Evolutionary conservation across 2,888 invertebrate genomes (phyloP), one percentile per base, ranked within the genome.

Genomic region (Drosophila villosipedis): DNA sequence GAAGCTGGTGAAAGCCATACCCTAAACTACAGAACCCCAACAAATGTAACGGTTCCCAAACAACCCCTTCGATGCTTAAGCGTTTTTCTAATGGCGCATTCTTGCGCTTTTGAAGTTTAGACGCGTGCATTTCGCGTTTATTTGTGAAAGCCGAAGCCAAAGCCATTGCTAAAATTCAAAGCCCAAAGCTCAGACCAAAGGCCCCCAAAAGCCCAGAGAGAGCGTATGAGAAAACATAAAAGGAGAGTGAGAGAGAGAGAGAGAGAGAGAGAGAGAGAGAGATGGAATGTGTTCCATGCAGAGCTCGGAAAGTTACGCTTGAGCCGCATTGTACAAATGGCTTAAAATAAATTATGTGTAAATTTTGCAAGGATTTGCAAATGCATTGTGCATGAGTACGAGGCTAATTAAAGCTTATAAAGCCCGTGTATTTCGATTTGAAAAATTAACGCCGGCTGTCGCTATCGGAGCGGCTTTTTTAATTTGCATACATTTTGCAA

Each of bases 61-160:
- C 49, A 55, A 47, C 31, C 61, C 52, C 30, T 41, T 52, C 62
- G 52, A 41, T 62, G 57, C 50, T 58, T 63, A 54, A 74, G 62
- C 50, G 67, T 52, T 62, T 53, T 72, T 41, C 72, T 72, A 79
- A 79, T 72, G 67, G 64, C 28, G 67, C 64, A 73, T 76, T 79
- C 73, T 52, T 80, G 83, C 74, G 71, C 77, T 86, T 85, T 89
- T 85, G 76, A 89, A 89, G 86, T 85, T 85, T 83, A 66, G 80
- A 82, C 72, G 89, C 82, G 89, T 85, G 84, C 89, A 82, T 80
- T 76, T 83, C 73, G 89, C 84, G 89, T 88, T 83, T 75, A 81
- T 80, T 80, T 73, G 74, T 55, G 54, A 73, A 62, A 66, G 65
- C 68, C 72, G 61, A 64, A 72, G 53, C 70, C 63, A 67, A 71